phyloP scores from a whole-genome alignment of 2,113 vertebrate genomes.

The Choloepus hoffmanni region DNA sequence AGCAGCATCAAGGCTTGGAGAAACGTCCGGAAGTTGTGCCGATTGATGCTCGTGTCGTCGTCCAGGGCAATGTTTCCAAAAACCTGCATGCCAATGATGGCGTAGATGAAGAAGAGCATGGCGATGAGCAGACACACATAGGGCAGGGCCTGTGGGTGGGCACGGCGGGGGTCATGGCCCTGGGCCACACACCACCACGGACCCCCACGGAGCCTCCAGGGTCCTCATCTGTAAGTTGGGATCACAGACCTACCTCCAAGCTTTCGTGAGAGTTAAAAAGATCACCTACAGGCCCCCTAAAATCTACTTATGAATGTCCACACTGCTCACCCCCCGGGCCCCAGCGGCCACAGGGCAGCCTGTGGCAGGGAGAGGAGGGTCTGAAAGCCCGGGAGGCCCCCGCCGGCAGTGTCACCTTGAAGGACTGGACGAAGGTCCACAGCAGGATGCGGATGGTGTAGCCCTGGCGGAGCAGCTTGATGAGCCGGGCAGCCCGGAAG shows the following conservation, averaged over 20 bases:
- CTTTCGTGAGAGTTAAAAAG: not conserved
- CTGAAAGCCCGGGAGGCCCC: not conserved
- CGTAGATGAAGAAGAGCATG: slow-evolving; percentile 99
- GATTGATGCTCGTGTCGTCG: slow-evolving; percentile 94
- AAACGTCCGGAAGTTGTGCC: slow-evolving; percentile 97
- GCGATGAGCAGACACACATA: slow-evolving; percentile 98
- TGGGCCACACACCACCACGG: not conserved
- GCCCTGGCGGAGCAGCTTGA: slow-evolving; percentile 97
- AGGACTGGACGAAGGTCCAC: slow-evolving; percentile 98
- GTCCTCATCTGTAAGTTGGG: not conserved
- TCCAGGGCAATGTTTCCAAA: slow-evolving; percentile 97
- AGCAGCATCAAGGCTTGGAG: slow-evolving; percentile 97
- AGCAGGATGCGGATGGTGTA: slow-evolving; percentile 99
- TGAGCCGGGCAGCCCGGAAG: slow-evolving; percentile 95
- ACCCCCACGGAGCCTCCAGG: not conserved
- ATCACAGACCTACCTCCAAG: not conserved
- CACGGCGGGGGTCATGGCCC: too few relatives aligned
- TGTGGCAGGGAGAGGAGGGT: too few relatives aligned
- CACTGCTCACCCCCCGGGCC: too few relatives aligned
- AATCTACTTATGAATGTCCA: not conserved
- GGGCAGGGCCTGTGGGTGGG: slow-evolving; percentile 92
- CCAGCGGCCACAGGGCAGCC: too few relatives aligned
- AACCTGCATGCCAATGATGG: slow-evolving; percentile 99
- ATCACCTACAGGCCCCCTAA: rapidly evolving
- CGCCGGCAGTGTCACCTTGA: slow-evolving; percentile 90